A percentile compares a stretch with the other conserved stretches of the same genome.
Evolutionary conservation across 2,888 invertebrate species (phyloP).

Genomic region (Nemotelus nigrinus): DNA sequence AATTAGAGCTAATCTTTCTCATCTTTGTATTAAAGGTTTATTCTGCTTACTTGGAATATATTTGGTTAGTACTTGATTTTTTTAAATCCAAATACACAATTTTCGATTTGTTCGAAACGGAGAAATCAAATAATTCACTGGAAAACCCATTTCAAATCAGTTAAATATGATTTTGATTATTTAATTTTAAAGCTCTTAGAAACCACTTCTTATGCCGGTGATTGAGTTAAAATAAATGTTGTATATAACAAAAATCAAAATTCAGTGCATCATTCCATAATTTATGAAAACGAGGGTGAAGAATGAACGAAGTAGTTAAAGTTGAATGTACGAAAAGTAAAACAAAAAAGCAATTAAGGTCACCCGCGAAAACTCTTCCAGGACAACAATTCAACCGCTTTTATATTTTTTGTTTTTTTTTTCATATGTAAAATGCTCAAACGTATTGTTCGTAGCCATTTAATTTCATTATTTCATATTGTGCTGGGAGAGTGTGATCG

Average conservation of each 20-base stretch:
- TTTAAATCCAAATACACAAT: too few relatives aligned
- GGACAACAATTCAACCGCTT: too few relatives aligned
- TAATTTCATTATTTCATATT: background rate
- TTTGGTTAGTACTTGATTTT: too few relatives aligned
- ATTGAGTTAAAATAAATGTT: background rate
- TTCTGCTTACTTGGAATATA: too few relatives aligned
- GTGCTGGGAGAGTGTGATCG: background rate
- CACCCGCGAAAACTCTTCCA: too few relatives aligned
- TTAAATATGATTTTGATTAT: constrained; percentile 14
- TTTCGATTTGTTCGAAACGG: background rate
- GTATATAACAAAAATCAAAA: constrained; percentile 26
- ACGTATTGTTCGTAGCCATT: background rate
- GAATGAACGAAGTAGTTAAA: background rate
- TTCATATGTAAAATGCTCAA: constrained; percentile 8
- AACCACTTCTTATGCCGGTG: too few relatives aligned
- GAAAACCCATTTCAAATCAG: background rate
- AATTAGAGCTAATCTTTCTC: too few relatives aligned
- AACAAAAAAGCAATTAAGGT: too few relatives aligned
- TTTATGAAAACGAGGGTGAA: constrained; percentile 13
- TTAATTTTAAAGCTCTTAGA: background rate
- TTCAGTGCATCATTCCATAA: constrained; percentile 18
- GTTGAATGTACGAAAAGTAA: too few relatives aligned
- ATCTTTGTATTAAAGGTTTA: too few relatives aligned
- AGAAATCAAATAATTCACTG: background rate
- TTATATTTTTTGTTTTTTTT: too few relatives aligned